Evolutionary conservation across 2,797 vertebrate species (phyloP).

Genomic region (Paratrypauchen microcephalus): DNA sequence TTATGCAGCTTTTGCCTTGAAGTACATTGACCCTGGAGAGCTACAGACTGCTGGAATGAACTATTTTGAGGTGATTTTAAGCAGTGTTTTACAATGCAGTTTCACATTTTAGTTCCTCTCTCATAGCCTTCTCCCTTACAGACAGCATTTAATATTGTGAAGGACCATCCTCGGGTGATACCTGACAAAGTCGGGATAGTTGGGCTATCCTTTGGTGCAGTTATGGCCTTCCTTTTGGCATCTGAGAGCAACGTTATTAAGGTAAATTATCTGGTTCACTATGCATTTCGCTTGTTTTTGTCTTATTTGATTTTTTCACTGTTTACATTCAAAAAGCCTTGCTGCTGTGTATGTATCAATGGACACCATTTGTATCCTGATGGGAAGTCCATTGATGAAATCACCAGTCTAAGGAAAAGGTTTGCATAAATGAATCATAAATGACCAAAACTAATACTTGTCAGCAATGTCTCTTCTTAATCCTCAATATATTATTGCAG

Average conservation of each 20-base stretch:
- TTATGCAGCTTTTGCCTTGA: conserved; percentile 56
- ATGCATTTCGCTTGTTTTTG: not conserved
- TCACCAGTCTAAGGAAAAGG: fast-evolving
- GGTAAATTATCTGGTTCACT: conserved; percentile 33
- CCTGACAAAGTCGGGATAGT: conserved; percentile 61
- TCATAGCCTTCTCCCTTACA: conserved; percentile 28
- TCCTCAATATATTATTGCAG: conserved; percentile 36
- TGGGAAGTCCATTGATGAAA: fast-evolving
- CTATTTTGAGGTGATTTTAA: conserved; percentile 52
- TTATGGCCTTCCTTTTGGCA: conserved; percentile 34
- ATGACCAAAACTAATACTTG: not conserved
- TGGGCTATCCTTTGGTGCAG: conserved; percentile 67
- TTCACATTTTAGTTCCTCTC: not conserved
- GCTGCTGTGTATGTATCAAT: conserved; percentile 68
- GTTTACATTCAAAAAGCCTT: conserved; percentile 57
- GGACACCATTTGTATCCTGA: conserved; percentile 25
- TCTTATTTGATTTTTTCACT: not conserved
- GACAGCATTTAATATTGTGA: conserved; percentile 65
- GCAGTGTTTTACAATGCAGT: not conserved
- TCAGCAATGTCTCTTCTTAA: not conserved
- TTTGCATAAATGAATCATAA: conserved; percentile 41
- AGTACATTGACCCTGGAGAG: conserved; percentile 21
- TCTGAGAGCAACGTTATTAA: conserved; percentile 39
- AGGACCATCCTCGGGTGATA: conserved; percentile 65
- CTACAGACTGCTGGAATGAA: fast-evolving